These are phyloP conservation scores for Tenthredo scrophulariae DNA, from an alignment of 2,888 invertebrate species.

Conservation along the genomic window DNA sequence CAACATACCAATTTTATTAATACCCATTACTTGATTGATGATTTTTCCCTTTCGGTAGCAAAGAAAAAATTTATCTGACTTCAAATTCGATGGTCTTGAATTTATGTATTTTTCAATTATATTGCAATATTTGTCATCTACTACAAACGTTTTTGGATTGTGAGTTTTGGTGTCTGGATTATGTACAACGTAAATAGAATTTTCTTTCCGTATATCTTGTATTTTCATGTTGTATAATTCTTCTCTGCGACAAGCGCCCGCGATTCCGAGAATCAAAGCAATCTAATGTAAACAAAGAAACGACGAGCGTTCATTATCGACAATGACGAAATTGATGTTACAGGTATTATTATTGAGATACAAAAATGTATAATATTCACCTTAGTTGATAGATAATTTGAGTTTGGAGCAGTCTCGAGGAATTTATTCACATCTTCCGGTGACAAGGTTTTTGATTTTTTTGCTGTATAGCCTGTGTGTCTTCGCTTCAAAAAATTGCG, in stretches of 20 bases:
- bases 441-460: background rate
- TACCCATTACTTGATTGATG: background rate
- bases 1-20: background rate
- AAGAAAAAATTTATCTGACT: too few species aligned
- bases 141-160: background rate
- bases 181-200: background rate
- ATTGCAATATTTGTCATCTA: too few species aligned
- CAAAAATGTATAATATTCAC: background rate
- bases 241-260: background rate
- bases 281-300: background rate
- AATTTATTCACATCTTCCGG: background rate
- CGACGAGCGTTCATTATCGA: too few species aligned
- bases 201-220: background rate
- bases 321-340: too few species aligned
- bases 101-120: too few species aligned
- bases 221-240: background rate
- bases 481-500: background rate
- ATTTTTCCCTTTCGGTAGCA: too few species aligned
- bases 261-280: background rate
- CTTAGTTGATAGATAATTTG: background rate
- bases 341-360: background rate
- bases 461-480: background rate
- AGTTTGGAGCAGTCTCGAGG: background rate
- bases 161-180: background rate
- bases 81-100: too few species aligned